These are phyloP conservation scores for Polietes domitor DNA, from an alignment of 2,888 invertebrate species.

Conservation along the genomic window DNA sequence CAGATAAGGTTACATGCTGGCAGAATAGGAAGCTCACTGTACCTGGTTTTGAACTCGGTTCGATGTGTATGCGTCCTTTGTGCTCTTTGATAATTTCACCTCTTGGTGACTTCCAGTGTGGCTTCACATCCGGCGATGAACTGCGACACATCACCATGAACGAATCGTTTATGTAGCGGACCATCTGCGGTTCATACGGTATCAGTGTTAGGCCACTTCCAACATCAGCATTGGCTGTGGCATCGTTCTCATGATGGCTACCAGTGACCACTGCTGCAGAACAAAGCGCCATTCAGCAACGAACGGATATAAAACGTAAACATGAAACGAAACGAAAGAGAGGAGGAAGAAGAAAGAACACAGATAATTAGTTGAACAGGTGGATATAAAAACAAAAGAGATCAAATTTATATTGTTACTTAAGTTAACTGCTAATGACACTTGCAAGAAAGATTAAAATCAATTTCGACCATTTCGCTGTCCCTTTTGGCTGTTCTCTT, in stretches of 20 bases:
- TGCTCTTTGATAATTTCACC: conserved; percentile 78
- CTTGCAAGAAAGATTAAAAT: conserved; percentile 33
- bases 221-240: conserved; percentile 53
- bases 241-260: conserved; percentile 73
- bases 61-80: conserved; percentile 81
- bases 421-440: conserved; percentile 51
- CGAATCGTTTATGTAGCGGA: conserved; percentile 81
- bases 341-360: conserved; percentile 32
- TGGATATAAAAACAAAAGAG: conserved; percentile 53
- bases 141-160: conserved; percentile 80
- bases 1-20: background rate
- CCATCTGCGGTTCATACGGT: conserved; percentile 78
- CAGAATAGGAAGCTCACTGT: conserved; percentile 49
- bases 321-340: conserved; percentile 30
- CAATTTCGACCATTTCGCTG: background rate
- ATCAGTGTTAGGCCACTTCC: conserved; percentile 73
- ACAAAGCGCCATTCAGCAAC: too few relatives aligned
- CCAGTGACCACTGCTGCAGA: conserved; percentile 74
- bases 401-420: conserved; percentile 58
- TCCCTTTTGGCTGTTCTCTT: background rate
- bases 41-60: conserved; percentile 75
- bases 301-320: too few relatives aligned
- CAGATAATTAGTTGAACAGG: conserved; percentile 61
- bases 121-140: conserved; percentile 73
- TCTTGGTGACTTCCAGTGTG: conserved; percentile 80